These are phyloP conservation scores for Microdon myrmicae DNA, from an alignment of 2,888 invertebrate genomes.

Conservation along the genomic window DNA sequence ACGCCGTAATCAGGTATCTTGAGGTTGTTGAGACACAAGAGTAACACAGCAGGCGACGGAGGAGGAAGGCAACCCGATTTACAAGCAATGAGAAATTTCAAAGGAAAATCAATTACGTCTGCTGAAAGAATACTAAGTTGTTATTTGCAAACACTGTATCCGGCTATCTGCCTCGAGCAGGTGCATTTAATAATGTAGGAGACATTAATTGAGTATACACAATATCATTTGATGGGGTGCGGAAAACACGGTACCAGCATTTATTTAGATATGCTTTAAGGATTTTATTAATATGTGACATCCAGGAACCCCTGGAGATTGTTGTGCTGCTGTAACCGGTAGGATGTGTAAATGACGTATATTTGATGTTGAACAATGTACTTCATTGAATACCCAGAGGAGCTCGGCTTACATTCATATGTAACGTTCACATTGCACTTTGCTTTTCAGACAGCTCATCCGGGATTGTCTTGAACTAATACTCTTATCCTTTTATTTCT, in stretches of 20 bases:
- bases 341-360: too few relatives aligned
- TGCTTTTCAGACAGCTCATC: too few relatives aligned
- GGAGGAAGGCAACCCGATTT: conserved; percentile 40
- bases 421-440: too few relatives aligned
- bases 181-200: conserved; percentile 36
- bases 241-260: conserved; percentile 17
- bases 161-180: too few relatives aligned
- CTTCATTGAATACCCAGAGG: too few relatives aligned
- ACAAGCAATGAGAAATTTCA: conserved; percentile 43
- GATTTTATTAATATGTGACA: conserved; percentile 31
- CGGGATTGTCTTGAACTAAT: too few relatives aligned
- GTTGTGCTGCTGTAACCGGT: too few relatives aligned
- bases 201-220: conserved; percentile 36
- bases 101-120: conserved; percentile 44
- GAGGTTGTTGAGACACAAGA: conserved; percentile 1
- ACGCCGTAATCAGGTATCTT: conserved; percentile 10
- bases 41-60: conserved; percentile 30
- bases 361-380: too few relatives aligned
- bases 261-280: conserved; percentile 28
- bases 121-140: conserved; percentile 33
- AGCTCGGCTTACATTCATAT: too few relatives aligned
- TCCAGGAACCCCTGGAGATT: too few relatives aligned
- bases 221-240: conserved; percentile 12
- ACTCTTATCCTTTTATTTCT: too few relatives aligned
- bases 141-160: conserved; percentile 20